Evolutionary conservation across 1,140 invertebrate genomes (phyloP), one percentile per base, ranked within the genome.

Genomic region (Matsumurasca onukii): DNA sequence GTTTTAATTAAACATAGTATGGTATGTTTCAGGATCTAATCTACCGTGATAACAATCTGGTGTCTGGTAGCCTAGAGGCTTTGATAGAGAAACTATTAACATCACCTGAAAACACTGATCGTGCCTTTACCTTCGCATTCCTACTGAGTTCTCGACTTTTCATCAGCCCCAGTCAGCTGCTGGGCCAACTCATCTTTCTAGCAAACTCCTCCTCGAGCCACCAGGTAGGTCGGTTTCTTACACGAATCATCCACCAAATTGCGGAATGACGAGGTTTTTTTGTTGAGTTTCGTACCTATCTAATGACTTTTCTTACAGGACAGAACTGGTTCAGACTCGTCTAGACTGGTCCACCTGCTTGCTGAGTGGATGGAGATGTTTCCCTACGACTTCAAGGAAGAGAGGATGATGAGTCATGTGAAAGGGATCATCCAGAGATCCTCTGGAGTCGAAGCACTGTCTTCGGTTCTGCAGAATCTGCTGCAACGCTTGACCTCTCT

Each of bases 351-450:
- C 29, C 91, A 93, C 70, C 82, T 97, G 48, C 81, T 97, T 29
- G 90, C 89, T 51, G 93, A 97, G 80, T 98, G 96, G 96, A 95
- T 92, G 55, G 91, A 94, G 77, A 93, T 91, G 72, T 97, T 98
- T 80, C 94, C 95, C 0, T 97, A 98, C 79, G 96, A 98, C 80
- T 98, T 98, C 79, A 89, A 94, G 75, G 94, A 97, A 81, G 94
- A 97, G 76, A 82, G 93, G 55, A 91, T 98, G 75, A 97, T 98
- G 93, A 90, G 91, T 67, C 91, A 96, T 74, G 89, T 98, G 65
- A 87, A 91, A 69, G 91, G 89, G 72, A 89, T 98, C 72, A 95
- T 94, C 22, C 91, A 96, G 77, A 89, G 92, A 80, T 95, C 84
- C 80, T 86, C 82, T 70, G 79, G 86, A 73, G 83, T 88, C 69